These are phyloP conservation scores for Blastobasis lacticolella DNA, from an alignment of 2,888 invertebrate genomes.

Conservation along the genomic window DNA sequence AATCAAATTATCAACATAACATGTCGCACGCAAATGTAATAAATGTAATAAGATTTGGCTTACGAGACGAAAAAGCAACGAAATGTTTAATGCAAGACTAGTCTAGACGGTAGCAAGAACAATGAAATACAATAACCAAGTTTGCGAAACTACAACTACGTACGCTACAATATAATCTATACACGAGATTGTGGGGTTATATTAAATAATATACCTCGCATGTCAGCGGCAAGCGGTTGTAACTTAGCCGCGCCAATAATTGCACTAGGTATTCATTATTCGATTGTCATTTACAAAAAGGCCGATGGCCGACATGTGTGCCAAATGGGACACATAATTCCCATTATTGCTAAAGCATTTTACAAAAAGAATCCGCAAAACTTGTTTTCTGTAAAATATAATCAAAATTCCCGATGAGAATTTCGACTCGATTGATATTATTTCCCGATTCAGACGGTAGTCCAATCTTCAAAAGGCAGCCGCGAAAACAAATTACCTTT, in stretches of 20 bases:
- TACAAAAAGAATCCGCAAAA: too few species aligned
- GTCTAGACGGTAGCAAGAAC: slow-evolving; percentile 4
- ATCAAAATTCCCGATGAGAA: too few species aligned
- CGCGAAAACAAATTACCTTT: slow-evolving; percentile 21
- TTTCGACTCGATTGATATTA: too few species aligned
- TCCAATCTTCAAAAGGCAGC: slow-evolving; percentile 10
- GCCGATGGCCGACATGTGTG: not conserved
- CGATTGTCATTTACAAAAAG: slow-evolving; percentile 3
- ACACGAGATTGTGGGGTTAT: not conserved
- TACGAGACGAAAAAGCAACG: slow-evolving; percentile 1
- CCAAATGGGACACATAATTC: not conserved
- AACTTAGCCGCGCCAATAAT: slow-evolving; percentile 6
- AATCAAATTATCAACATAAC: too few species aligned
- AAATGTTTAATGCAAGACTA: slow-evolving; percentile 5
- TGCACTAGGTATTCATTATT: slow-evolving; percentile 7
- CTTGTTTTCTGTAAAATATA: too few species aligned
- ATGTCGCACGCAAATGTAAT: not conserved
- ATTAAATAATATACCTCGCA: not conserved
- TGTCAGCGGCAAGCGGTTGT: slow-evolving; percentile 4
- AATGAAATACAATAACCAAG: not conserved
- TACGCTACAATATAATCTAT: not conserved
- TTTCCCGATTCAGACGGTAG: not conserved
- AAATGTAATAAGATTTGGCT: not conserved
- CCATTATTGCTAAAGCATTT: too few species aligned
- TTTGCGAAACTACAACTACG: slow-evolving; percentile 1